These are phyloP conservation scores for Nemapogon koenigi DNA, from an alignment of 2,888 invertebrate species.

Conservation along the genomic window DNA sequence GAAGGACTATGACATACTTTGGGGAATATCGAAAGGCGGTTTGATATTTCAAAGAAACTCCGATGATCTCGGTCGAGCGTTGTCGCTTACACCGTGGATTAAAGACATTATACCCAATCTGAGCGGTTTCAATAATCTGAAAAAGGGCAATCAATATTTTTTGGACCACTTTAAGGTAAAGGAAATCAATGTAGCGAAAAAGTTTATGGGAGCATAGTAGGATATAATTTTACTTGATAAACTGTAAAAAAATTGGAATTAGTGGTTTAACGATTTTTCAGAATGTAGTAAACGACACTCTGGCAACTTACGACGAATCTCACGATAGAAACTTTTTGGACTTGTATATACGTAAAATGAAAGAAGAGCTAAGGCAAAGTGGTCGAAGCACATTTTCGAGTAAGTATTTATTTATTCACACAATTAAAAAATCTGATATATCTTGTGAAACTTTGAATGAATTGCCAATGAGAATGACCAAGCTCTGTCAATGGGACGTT, in stretches of 20 bases:
- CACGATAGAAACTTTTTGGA: constrained; percentile 68
- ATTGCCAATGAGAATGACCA: too few relatives aligned
- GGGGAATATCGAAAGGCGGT: constrained; percentile 40
- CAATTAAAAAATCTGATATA: too few relatives aligned
- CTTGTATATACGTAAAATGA: constrained; percentile 66
- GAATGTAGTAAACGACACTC: constrained; percentile 56
- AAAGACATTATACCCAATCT: constrained; percentile 63
- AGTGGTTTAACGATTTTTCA: too few relatives aligned
- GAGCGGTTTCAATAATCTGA: constrained; percentile 59
- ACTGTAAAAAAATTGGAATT: too few relatives aligned
- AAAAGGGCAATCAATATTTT: constrained; percentile 48
- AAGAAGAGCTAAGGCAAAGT: constrained; percentile 36
- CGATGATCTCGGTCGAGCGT: constrained; percentile 66
- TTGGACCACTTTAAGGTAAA: constrained; percentile 58
- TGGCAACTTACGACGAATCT: constrained; percentile 42
- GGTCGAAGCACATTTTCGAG: constrained; percentile 49
- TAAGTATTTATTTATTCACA: constrained; percentile 20
- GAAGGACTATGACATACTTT: constrained; percentile 51
- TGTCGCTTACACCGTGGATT: constrained; percentile 68
- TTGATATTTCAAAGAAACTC: constrained; percentile 60
- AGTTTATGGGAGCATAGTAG: too few relatives aligned
- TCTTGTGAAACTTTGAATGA: too few relatives aligned
- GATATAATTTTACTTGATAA: too few relatives aligned
- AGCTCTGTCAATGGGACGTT: too few relatives aligned
- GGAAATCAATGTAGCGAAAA: too few relatives aligned